Conservation (phyloP, 2,888 invertebrate genomes). For the Lissonota sp. region DNA sequence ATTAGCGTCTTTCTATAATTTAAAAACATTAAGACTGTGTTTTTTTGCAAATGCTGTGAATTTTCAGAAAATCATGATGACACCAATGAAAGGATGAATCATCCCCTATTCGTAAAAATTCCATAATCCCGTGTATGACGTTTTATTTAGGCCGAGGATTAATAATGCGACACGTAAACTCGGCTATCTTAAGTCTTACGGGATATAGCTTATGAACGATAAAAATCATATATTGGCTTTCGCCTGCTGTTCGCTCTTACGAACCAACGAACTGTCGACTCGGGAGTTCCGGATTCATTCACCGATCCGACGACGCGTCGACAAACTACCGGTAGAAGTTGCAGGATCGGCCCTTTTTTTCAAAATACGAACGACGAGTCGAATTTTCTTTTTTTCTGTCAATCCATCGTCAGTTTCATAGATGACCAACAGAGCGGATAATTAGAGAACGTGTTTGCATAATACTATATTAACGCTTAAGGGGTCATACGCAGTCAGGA, state of each 20-base stretch:
- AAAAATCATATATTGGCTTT: slow-evolving; percentile 23
- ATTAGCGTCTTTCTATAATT: too few species aligned
- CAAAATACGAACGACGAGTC: slow-evolving; percentile 6
- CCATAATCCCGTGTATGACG: too few species aligned
- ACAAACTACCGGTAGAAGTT: slow-evolving; percentile 23
- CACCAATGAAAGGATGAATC: too few species aligned
- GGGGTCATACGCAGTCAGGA: too few species aligned
- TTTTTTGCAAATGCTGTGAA: too few species aligned
- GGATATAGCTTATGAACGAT: slow-evolving; percentile 25
- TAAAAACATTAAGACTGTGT: too few species aligned
- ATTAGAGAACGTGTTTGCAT: slow-evolving; percentile 50
- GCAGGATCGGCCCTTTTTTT: slow-evolving; percentile 48
- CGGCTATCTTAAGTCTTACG: slow-evolving; percentile 26
- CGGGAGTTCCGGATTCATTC: slow-evolving; percentile 56
- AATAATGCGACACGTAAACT: slow-evolving; percentile 12
- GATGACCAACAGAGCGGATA: slow-evolving; percentile 51
- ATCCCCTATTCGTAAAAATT: too few species aligned
- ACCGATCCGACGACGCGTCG: slow-evolving; percentile 37
- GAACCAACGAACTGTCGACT: slow-evolving; percentile 58
- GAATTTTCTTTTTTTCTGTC: slow-evolving; percentile 27
- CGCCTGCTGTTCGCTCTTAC: slow-evolving; percentile 53
- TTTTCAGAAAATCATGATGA: too few species aligned
- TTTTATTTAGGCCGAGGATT: too few species aligned
- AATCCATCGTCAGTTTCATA: slow-evolving; percentile 30
- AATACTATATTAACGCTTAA: slow-evolving; percentile 1